Evolutionary conservation across 1,140 invertebrate genomes (phyloP), one percentile per base, ranked within the genome.

Genomic region (Temnothorax nylanderi): DNA sequence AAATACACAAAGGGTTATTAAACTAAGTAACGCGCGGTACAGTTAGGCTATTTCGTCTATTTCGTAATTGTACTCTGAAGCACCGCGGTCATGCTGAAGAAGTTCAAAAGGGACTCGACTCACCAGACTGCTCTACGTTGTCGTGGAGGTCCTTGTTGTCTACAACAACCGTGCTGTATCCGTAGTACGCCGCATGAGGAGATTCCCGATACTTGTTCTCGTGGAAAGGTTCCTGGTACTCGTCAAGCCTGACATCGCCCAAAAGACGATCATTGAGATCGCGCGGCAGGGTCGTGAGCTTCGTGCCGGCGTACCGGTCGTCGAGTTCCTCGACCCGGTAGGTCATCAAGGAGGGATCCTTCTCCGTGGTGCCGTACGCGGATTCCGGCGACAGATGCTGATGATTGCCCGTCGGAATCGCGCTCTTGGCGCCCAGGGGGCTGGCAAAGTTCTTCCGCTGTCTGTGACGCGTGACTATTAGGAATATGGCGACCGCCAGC

Each of bases 391-490:
- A 94, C 71, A 95, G 87, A 78, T 95, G 95, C 56, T 95, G 95
- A 88, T 95, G 95, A 88, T 94, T 95, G 41, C 94, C 92, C 8
- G 93, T 92, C 0, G 95, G 94, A 32, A 95, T 94, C 44, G 94
- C 92, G 47, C 92, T 93, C 80, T 95, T 96, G 75, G 93, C 88
- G 5, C 96, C 96, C 8, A 96, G 87, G 0, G 96, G 95, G 86
- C 95, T 96, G 5, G 95, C 94, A 87, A 95, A 95, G 85, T 95
- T 95, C 88, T 97, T 97, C 67, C 96, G 95, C 77, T 96, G 95
- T 44, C 96, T 95, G 88, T 97, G 96, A 7, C 96, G 95, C 72
- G 95, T 94, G 26, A 97, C 95, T 89, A 97, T 96, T 51, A 97
- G 92, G 87, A 97, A 96, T 86, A 97, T 97, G 56, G 96, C 95